Conservation (phyloP, 2,113 vertebrate genomes). For the Lagenorhynchus albirostris region DNA sequence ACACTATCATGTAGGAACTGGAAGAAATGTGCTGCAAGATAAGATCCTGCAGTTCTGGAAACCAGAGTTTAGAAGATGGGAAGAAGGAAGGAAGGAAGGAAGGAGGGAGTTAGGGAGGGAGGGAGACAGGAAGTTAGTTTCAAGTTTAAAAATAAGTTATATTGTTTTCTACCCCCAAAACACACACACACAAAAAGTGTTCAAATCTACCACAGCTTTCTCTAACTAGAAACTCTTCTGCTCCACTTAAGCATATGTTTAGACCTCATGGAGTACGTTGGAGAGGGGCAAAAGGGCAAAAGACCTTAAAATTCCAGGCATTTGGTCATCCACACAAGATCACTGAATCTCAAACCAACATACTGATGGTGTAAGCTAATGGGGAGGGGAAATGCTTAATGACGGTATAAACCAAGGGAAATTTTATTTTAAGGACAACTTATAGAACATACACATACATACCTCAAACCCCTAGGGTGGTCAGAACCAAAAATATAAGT, state of each 20-base stretch:
- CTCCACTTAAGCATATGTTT: not conserved
- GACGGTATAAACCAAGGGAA: not conserved
- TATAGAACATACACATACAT: not conserved
- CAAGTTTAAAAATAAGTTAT: not conserved
- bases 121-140: not conserved
- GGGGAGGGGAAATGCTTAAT: not conserved
- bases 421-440: not conserved
- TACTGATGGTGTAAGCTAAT: not conserved
- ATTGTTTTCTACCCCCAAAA: not conserved
- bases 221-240: not conserved
- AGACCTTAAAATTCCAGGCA: not conserved
- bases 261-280: not conserved
- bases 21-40: not conserved
- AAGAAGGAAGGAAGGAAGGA: too few relatives aligned
- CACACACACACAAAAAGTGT: not conserved
- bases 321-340: not conserved
- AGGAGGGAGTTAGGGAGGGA: accelerated
- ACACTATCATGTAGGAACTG: not conserved
- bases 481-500: not conserved
- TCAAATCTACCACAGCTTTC: not conserved
- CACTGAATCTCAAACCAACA: not conserved
- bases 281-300: not conserved
- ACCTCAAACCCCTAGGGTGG: not conserved
- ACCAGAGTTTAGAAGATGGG: not conserved
- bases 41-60: not conserved